Conservation (phyloP, 2,888 invertebrate species). For the Andrena hattorfiana region DNA sequence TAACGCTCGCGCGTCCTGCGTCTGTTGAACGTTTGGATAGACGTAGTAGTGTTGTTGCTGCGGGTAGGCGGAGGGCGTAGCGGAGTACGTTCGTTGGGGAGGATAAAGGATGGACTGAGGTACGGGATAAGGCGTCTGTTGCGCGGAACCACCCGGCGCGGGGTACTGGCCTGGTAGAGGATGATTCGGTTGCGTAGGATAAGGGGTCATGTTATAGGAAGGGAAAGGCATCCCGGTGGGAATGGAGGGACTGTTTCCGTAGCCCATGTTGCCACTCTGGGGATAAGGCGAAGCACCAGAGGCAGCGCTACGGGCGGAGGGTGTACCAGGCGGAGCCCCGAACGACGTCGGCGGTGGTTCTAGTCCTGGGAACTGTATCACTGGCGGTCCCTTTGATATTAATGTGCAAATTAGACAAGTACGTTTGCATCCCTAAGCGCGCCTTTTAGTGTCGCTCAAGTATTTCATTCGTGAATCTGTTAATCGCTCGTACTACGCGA, state of each 20-base stretch:
- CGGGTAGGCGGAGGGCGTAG: conserved; percentile 18
- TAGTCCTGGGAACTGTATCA: conserved; percentile 77
- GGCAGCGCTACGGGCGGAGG: conserved; percentile 78
- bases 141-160: conserved; percentile 51
- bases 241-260: conserved; percentile 70
- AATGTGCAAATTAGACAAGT: conserved; percentile 42
- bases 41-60: conserved; percentile 56
- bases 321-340: conserved; percentile 81
- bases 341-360: conserved; percentile 80
- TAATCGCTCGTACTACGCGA: background rate
- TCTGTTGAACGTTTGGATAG: conserved; percentile 68
- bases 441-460: background rate
- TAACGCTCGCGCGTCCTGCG: conserved; percentile 64
- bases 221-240: conserved; percentile 79
- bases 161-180: conserved; percentile 33
- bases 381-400: conserved; percentile 79
- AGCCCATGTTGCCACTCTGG: conserved; percentile 64
- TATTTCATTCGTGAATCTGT: background rate
- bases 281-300: conserved; percentile 77
- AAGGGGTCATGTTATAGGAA: conserved; percentile 34
- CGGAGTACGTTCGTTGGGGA: background rate
- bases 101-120: conserved; percentile 27
- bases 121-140: conserved; percentile 45
- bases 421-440: background rate
- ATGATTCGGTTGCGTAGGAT: conserved; percentile 56